Base-by-base conservation (phyloP, 2,888 invertebrate genomes). In the Scaptomyza caliginosa region DNA sequence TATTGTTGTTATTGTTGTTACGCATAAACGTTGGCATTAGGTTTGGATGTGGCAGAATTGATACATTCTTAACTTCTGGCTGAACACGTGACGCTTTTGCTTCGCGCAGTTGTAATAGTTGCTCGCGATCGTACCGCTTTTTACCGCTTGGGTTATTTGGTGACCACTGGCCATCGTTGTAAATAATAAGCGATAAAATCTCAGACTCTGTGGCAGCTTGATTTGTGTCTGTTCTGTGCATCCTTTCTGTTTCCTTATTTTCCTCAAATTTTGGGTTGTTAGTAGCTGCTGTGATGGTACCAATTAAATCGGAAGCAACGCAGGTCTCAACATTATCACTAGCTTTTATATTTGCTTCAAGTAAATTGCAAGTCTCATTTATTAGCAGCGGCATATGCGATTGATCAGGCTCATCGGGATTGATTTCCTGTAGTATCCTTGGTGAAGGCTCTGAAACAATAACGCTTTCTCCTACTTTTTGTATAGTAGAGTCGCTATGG, bases 131-230 rank as follows among this genome's bases (percentile, higher is more conserved):
- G 90, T 98, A 98, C 65, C 94, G 94, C 89, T 95, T 97, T 88
- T 95, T 96, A 2, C 97, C 97, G 71, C 93, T 93, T 26, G 93
- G 94, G 90, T 97, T 97, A 17, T 93, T 88, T 2, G 97, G 97
- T 77, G 96, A 96, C 97, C 97, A 98, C 92, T 98, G 97, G 88
- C 95, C 96, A 91, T 92, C 92, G 62, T 91, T 91, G 73, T 93
- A 93, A n/a, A 84, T 81, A 4, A 91, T 91, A 88, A 89, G 83
- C 87, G 92, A 89, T 48, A 80, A 42, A 4, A 54, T 89, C 16
- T 34, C 84, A 4, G 28, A 45, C 16, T 79, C 88, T 81, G 66
- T 91, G 4, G 17, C 8, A 28, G 45, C 2, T 21, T 40, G 21
- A 3, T 11, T 10, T 17, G 11, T 11, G 4, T 36, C 46, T n/a